A percentile compares a stretch with the other conserved stretches of the same genome.
Conservation (phyloP, 64 coral and sea anemone genomes). For the Pocillopora damicornis region DNA sequence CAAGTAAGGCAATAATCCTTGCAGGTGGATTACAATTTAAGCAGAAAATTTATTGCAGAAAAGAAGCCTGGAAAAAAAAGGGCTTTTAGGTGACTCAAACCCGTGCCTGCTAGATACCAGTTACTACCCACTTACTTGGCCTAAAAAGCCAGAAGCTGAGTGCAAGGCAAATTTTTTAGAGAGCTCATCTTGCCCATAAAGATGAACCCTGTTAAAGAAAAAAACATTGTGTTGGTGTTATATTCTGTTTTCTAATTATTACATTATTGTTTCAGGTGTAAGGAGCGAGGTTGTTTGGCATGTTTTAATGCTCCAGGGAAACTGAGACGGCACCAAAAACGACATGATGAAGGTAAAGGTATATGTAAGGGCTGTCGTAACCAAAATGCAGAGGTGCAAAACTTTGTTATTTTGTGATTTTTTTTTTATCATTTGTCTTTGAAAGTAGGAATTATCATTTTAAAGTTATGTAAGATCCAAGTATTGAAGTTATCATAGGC, state of each 20-base stretch:
- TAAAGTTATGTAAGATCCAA: too few relatives aligned
- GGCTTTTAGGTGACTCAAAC: neutral
- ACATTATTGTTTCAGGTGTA: slow-evolving; percentile 43
- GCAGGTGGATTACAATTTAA: too few relatives aligned
- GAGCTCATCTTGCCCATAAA: too few relatives aligned
- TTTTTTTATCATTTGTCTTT: neutral
- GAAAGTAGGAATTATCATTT: too few relatives aligned
- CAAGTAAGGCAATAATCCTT: neutral
- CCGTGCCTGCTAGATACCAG: neutral
- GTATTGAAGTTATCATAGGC: neutral
- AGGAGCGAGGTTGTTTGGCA: slow-evolving; percentile 61
- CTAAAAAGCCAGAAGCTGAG: too few relatives aligned
- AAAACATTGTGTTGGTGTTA: neutral
- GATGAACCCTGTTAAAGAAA: neutral
- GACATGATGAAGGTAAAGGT: slow-evolving; percentile 53
- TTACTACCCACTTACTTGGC: neutral
- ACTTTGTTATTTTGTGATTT: neutral
- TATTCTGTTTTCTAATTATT: neutral
- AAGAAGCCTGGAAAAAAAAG: neutral
- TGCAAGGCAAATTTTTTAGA: too few relatives aligned
- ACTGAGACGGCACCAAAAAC: slow-evolving; percentile 48
- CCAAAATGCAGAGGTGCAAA: neutral
- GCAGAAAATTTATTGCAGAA: neutral
- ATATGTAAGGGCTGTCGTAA: too few relatives aligned
- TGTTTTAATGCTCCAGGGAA: slow-evolving; percentile 63